Evolutionary conservation across 1,140 invertebrate genomes (phyloP).

Genomic region (Drosophila nannoptera): DNA sequence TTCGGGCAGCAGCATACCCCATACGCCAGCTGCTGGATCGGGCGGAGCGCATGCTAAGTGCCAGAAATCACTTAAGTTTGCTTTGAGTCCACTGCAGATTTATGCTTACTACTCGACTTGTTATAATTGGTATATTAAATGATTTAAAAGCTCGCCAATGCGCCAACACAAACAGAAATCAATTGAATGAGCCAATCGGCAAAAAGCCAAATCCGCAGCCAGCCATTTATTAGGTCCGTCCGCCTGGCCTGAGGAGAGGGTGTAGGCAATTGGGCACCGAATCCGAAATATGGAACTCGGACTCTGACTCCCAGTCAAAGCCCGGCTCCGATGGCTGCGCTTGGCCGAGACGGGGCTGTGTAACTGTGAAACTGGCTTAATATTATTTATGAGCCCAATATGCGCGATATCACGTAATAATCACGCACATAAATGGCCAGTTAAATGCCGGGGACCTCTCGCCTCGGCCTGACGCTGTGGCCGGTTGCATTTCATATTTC

Average conservation of each 20-base stretch:
- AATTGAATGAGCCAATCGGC: constrained; percentile 38
- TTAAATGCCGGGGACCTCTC: constrained; percentile 59
- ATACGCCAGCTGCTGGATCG: too few species aligned
- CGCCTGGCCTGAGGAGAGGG: constrained; percentile 28
- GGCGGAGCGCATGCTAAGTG: too few species aligned
- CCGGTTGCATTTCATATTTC: constrained; percentile 75
- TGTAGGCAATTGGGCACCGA: constrained; percentile 49
- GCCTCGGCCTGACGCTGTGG: constrained; percentile 13
- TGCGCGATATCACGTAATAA: constrained; percentile 75
- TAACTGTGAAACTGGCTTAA: constrained; percentile 69
- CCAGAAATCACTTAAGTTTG: constrained; percentile 70
- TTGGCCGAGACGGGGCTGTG: constrained; percentile 1
- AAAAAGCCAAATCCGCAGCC: constrained; percentile 28
- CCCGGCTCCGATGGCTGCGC: constrained; percentile 1
- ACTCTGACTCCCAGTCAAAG: constrained; percentile 31
- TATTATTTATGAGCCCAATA: constrained; percentile 73
- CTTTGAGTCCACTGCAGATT: constrained; percentile 62
- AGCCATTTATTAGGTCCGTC: constrained; percentile 36
- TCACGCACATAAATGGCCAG: constrained; percentile 77
- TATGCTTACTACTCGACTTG: constrained; percentile 77
- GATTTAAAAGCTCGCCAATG: constrained; percentile 71
- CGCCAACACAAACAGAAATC: constrained; percentile 72
- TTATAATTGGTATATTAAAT: constrained; percentile 78
- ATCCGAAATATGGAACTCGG: constrained; percentile 45
- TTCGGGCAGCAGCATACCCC: not conserved